A percentile compares a stretch with the other conserved stretches of the same genome.
These are phyloP conservation scores for Balaeniceps rex DNA, from an alignment of 2,113 vertebrate genomes.

Conservation along the genomic window DNA sequence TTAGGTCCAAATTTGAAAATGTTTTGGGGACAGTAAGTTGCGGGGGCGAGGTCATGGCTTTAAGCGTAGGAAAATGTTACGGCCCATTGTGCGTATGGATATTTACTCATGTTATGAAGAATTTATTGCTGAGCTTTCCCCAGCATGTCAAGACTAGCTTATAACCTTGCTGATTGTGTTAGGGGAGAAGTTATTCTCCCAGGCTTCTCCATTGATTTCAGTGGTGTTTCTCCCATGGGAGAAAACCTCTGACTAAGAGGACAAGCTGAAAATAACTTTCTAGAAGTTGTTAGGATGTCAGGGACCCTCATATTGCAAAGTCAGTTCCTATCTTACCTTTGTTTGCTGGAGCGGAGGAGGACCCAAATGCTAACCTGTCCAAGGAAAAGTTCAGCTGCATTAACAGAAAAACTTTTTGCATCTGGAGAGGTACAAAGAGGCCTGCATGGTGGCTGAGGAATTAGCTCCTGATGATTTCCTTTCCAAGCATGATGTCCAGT, in stretches of 20 bases:
- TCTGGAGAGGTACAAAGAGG: not conserved
- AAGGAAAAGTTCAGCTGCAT: not conserved
- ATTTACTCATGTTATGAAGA: not conserved
- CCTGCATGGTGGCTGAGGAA: not conserved
- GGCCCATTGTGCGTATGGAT: not conserved
- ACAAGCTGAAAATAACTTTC: not conserved
- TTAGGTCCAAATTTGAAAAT: not conserved
- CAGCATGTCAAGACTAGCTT: not conserved
- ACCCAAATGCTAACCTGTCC: not conserved
- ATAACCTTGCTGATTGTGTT: not conserved
- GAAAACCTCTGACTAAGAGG: not conserved
- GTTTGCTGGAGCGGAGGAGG: not conserved
- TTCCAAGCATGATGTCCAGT: not conserved
- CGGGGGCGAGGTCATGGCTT: not conserved
- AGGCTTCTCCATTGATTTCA: not conserved
- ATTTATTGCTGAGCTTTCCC: not conserved
- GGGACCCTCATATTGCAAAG: not conserved
- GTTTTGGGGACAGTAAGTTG: not conserved
- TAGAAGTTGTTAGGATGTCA: not conserved
- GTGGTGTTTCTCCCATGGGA: not conserved
- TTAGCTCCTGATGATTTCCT: not conserved
- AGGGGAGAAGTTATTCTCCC: not conserved
- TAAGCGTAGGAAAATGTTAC: not conserved
- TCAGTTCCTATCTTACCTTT: not conserved
- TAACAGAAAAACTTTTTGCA: not conserved